A percentile compares a stretch with the other conserved stretches of the same genome.
phyloP scores from a whole-genome alignment of 2,888 invertebrate genomes.

The Drosophila acutilabella region DNA sequence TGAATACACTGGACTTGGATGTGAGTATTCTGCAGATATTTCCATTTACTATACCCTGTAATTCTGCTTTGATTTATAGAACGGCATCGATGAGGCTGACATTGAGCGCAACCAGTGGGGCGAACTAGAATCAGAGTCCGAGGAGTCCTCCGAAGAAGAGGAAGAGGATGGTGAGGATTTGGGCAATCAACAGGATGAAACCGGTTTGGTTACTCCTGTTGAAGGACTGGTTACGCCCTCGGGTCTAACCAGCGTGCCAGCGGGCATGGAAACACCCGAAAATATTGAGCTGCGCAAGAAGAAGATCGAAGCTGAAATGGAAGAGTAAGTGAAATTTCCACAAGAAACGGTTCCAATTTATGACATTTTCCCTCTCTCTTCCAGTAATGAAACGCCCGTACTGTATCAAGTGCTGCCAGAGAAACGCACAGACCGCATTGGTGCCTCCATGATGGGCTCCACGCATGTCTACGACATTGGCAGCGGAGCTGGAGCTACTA shows the following conservation, averaged over 20 bases:
- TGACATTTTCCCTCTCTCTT: constrained; percentile 16
- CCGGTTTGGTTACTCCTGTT: constrained; percentile 96
- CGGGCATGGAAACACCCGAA: constrained; percentile 99
- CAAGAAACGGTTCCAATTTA: background rate
- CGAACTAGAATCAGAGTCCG: constrained; percentile 95
- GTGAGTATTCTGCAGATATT: constrained; percentile 84
- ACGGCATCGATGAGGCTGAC: constrained; percentile 91
- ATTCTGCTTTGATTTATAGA: constrained; percentile 81
- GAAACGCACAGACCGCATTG: constrained; percentile 94
- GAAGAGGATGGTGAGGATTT: constrained; percentile 88
- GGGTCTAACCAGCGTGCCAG: constrained; percentile 95
- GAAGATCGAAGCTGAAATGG: constrained; percentile 97
- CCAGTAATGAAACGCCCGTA: constrained; percentile 95
- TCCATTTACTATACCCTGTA: background rate
- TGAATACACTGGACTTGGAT: constrained; percentile 90
- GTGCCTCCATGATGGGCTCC: constrained; percentile 98
- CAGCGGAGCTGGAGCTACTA: constrained; percentile 87
- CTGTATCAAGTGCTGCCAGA: constrained; percentile 98
- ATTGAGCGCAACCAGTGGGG: constrained; percentile 98
- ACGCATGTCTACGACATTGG: constrained; percentile 99
- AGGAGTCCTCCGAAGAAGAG: constrained; percentile 88
- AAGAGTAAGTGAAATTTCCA: constrained; percentile 88
- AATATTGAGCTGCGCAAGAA: constrained; percentile 99
- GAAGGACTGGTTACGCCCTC: constrained; percentile 98
- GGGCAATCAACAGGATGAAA: constrained; percentile 88